Base-by-base conservation (phyloP, 2,888 invertebrate species). In the Enchytraeus crypticus region DNA sequence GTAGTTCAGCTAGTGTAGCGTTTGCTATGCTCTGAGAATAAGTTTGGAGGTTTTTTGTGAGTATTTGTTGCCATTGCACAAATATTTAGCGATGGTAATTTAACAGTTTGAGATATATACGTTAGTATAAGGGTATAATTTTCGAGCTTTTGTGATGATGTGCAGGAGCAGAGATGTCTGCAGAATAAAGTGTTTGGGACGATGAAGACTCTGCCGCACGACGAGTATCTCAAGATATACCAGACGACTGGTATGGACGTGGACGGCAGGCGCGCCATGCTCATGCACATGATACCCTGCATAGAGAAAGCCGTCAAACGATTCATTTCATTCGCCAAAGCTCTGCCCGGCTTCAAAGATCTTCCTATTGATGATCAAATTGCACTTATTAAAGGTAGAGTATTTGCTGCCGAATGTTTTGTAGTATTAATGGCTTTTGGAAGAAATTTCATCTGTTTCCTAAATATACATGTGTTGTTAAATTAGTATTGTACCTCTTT, bases 241-340 rank as follows among this genome's bases (percentile, higher is more conserved):
- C 67, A 69, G 34, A 61, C 70, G 1, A 77, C 77, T 14, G 77
- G 77, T 1, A 71, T 77, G 29, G 77, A 77, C 57, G 59, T 77
- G 2, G 77, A 77, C 56, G 72, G 73, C 11, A 60, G 77, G n/a
- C 64, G 69, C 30, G 69, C 70, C 27, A 61, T 72, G 66, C 65
- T 74, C 60, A 61, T 65, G 14, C 64, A 68, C 29, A 71, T 72
- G 58, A 68, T 73, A 18, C 64, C 67, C 1, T 71, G 71, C 53
- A 69, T 75, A 57, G 76, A 76, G 56, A 66, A 67, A 14, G 72
- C 71, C 32, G 70, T 77, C 38, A 69, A 70, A 38, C 69, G 70
- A 30, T 72, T 72, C 63, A 73, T 77, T 27, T 57, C 66, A 43
- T 77, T 74, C 62, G 74, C 74, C 18, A 77, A 77, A 61, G 63